These are phyloP conservation scores for Synergus laeviventris DNA, from an alignment of 2,888 invertebrate species.

Conservation along the genomic window DNA sequence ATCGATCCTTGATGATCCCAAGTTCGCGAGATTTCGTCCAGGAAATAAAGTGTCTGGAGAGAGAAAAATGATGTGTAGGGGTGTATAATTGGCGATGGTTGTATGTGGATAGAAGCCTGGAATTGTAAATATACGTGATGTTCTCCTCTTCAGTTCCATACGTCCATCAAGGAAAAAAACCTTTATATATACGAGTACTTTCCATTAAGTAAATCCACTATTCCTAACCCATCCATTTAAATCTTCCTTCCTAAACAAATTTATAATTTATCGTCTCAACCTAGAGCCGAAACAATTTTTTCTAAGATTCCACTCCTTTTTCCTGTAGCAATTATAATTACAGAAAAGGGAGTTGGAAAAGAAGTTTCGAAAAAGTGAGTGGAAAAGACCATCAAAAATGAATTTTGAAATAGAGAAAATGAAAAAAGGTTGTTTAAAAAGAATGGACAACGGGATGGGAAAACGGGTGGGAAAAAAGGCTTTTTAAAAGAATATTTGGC, in stretches of 20 bases:
- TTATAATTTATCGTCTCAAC: neutral
- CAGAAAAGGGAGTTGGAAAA: too few relatives aligned
- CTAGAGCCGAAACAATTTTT: too few relatives aligned
- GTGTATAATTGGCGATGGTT: conserved; percentile 24
- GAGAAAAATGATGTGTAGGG: conserved; percentile 19
- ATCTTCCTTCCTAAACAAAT: neutral
- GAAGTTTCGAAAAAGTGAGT: too few relatives aligned
- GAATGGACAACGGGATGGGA: too few relatives aligned
- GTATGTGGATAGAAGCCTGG: neutral
- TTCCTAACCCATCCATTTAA: neutral
- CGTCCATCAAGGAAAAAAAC: neutral
- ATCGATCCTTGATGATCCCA: conserved; percentile 15
- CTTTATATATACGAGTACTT: neutral
- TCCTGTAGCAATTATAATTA: too few relatives aligned
- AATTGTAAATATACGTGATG: conserved; percentile 24
- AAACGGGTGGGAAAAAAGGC: too few relatives aligned
- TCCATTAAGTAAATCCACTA: neutral
- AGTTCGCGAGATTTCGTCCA: conserved; percentile 11
- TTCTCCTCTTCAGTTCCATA: neutral
- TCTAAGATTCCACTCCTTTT: too few relatives aligned
- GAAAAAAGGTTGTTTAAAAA: too few relatives aligned
- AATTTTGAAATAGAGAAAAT: too few relatives aligned
- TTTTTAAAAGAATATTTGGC: too few relatives aligned
- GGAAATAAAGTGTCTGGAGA: conserved; percentile 2
- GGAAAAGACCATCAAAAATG: too few relatives aligned